phyloP scores from a whole-genome alignment of 2,113 vertebrate genomes.

The Glaucomys volans region DNA sequence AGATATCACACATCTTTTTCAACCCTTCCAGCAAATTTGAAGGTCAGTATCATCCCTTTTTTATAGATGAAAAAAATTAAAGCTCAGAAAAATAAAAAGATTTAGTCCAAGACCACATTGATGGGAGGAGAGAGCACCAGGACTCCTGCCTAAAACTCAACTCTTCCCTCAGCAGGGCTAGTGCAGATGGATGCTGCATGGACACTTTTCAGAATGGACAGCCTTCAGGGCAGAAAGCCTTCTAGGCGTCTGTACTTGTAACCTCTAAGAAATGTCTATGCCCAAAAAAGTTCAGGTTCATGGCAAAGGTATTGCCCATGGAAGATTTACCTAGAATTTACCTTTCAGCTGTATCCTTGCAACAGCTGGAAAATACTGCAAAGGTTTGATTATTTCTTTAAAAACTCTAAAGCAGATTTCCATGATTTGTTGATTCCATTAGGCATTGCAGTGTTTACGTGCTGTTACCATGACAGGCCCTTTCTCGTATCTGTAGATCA shows the following conservation, averaged over 20 bases:
- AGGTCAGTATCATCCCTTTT: neutral
- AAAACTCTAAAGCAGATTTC: neutral
- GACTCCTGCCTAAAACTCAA: neutral
- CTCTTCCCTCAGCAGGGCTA: neutral
- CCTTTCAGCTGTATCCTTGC: neutral
- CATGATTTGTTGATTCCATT: neutral
- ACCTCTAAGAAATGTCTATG: neutral
- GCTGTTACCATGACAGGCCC: no score
- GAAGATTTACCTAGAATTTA: neutral
- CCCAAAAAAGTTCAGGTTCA: neutral
- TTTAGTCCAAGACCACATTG: no score
- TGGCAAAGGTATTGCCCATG: neutral
- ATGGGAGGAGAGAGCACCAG: neutral
- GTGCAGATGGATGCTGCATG: fast-evolving
- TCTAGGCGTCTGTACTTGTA: neutral
- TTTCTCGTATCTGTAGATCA: neutral
- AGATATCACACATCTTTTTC: neutral
- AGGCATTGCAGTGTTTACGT: neutral
- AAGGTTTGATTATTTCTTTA: neutral
- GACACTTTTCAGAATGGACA: neutral
- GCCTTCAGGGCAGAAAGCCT: neutral
- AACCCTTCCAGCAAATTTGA: neutral
- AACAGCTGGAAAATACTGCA: neutral
- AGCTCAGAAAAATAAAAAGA: neutral
- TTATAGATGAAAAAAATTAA: neutral